Conservation (phyloP, 2,797 vertebrate genomes). For the Sphenodon punctatus region DNA sequence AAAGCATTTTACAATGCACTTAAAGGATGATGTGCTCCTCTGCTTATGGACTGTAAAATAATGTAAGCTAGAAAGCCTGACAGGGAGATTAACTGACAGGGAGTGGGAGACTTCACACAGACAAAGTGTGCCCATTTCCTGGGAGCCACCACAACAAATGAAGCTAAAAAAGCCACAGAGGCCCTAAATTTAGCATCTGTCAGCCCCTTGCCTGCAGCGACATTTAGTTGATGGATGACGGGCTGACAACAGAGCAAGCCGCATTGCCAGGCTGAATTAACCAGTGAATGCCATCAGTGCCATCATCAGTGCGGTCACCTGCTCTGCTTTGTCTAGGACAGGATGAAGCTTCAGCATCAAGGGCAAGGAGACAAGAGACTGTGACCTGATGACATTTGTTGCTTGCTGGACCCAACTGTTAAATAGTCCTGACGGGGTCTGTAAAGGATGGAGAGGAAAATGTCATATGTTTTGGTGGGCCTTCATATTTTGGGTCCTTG, state of each 20-base stretch:
- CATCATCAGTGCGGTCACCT: neutral
- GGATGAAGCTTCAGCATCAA: neutral
- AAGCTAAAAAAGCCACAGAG: neutral
- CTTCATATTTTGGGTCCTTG: neutral
- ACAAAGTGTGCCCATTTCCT: neutral
- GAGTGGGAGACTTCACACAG: neutral
- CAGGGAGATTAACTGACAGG: neutral
- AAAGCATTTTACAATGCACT: neutral
- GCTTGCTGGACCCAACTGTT: neutral
- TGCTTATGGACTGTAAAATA: neutral
- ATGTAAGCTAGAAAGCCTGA: neutral
- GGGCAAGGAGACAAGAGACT: neutral
- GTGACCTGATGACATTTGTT: neutral
- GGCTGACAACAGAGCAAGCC: constrained; percentile 15
- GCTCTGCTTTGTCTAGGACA: neutral
- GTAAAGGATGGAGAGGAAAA: neutral
- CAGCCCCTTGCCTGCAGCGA: neutral
- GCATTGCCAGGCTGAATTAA: constrained; percentile 18
- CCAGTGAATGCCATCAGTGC: neutral
- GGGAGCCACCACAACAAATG: neutral
- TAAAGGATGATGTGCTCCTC: neutral
- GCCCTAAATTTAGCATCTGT: constrained; percentile 28
- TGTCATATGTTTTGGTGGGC: neutral
- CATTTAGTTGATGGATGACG: constrained; percentile 27
- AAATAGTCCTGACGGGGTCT: neutral